Conservation (phyloP, 2,888 invertebrate genomes). For the Glyphotaelius pellucidus region DNA sequence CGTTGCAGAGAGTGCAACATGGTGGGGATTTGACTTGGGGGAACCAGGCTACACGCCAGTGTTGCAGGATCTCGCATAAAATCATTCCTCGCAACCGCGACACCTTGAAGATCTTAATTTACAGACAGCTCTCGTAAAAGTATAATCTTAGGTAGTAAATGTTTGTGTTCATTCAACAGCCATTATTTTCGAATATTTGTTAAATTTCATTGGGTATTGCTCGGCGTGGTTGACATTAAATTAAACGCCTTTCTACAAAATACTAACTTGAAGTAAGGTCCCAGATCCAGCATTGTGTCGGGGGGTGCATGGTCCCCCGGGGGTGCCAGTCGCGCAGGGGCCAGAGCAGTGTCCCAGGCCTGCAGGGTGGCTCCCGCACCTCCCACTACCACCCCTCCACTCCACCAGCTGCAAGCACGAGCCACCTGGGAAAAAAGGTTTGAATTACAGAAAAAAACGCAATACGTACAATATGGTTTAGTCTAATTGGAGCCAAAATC, state of each 20-base stretch:
- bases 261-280: constrained; percentile 62
- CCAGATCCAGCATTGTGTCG: constrained; percentile 60
- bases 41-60: too few relatives aligned
- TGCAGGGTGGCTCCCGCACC: constrained; percentile 74
- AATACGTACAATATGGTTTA: too few relatives aligned
- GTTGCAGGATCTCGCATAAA: too few relatives aligned
- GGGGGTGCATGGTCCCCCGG: constrained; percentile 63
- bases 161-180: too few relatives aligned
- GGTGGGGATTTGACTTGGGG: too few relatives aligned
- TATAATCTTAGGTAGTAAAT: too few relatives aligned
- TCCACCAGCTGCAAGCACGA: constrained; percentile 73
- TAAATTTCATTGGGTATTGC: too few relatives aligned
- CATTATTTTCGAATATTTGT: too few relatives aligned
- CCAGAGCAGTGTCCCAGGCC: constrained; percentile 74
- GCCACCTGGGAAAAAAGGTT: constrained; percentile 70
- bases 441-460: background rate
- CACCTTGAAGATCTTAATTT: too few relatives aligned
- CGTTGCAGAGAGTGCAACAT: too few relatives aligned
- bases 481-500: background rate
- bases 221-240: background rate
- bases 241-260: background rate
- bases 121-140: too few relatives aligned
- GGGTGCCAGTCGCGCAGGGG: constrained; percentile 68
- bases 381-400: constrained; percentile 70
- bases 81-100: too few relatives aligned